These are phyloP conservation scores for Neomicropteryx cornuta DNA, from an alignment of 1,140 invertebrate species.

Conservation along the genomic window DNA sequence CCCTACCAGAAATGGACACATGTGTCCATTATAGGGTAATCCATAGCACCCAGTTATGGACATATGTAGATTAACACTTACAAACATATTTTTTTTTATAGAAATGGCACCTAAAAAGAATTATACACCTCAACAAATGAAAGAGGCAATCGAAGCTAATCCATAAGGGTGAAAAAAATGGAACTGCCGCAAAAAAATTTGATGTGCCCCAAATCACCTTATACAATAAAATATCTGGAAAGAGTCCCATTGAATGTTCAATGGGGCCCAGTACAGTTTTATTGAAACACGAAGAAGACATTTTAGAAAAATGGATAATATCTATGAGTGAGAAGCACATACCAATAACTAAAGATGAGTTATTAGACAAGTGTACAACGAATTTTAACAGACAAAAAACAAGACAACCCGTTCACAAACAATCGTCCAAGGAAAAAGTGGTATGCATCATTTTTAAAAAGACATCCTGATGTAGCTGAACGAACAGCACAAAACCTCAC, in stretches of 20 bases:
- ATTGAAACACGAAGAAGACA: conserved; percentile 20
- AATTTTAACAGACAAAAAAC: conserved; percentile 19
- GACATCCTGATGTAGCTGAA: conserved; percentile 18
- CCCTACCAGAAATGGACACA: no score
- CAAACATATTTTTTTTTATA: no score
- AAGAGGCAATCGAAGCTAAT: no score
- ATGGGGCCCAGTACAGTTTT: conserved; percentile 19
- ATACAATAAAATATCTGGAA: conserved; percentile 15
- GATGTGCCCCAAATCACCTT: conserved; percentile 18
- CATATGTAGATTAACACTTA: no score
- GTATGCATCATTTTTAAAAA: conserved; percentile 23
- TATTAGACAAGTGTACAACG: conserved; percentile 25
- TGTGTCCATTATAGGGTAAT: no score
- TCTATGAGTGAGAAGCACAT: conserved; percentile 21
- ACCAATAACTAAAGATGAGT: conserved; percentile 21
- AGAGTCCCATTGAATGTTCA: conserved; percentile 9
- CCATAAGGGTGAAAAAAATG: no score
- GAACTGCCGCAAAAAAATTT: conserved; percentile 11
- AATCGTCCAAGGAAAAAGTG: conserved; percentile 23
- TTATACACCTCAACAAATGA: no score
- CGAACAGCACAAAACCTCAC: conserved; percentile 22
- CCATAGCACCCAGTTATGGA: no score
- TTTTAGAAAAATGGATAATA: conserved; percentile 24
- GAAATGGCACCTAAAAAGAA: no score
- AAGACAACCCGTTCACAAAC: conserved; percentile 16